Evolutionary conservation across 2,797 vertebrate species (phyloP), one percentile per base, ranked within the genome.

Genomic region (Parauchenoglanis punctatus): DNA sequence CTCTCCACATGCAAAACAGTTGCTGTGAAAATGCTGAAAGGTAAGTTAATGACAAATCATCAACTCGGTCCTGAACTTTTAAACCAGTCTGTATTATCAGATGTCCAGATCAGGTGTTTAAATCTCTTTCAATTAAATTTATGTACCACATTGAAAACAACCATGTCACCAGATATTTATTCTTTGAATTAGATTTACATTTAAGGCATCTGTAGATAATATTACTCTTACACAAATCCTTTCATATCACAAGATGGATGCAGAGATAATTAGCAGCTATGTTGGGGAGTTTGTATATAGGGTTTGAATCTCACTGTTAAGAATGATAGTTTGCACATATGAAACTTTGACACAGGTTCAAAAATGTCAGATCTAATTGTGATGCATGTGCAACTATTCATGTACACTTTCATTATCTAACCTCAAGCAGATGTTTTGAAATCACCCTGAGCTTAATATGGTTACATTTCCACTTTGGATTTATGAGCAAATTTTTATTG

Each of bases 1-100:
- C 95, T 97, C 89, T 98, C 98, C 81, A 98, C 97, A 89, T 99
- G 97, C 96, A 99, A 98, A 96, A 99, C 97, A 12, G 98, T 98
- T 89, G 98, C 98, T 70, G 98, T 99, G 91, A 99, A 98, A 96
- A 99, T 99, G 98, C 95, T 99, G 61, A 99, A 99, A 97, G 97
- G 98, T 99, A 96, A 89, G 88, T 80, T 77, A 67, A 28, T 77
- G 80, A 18, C 31, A 44, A 54, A 28, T 56, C 25, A n/a, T 35
- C 44, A 12, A 11, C 80, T 81, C 59, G 23, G 46, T 80, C 7
- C 25, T 72, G 5, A 73, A 58, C 8, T 13, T 63, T 61, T 61
- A 18, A 7, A 67, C 13, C 20, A 68, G 25, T 35, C 10, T 17
- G 6, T 85, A 8, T 12, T 83, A 46, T 87, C n/a, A 35, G 6